A percentile compares a stretch with the other conserved stretches of the same genome.
Conservation (phyloP, 2,113 vertebrate species). For the Guaruba guarouba region DNA sequence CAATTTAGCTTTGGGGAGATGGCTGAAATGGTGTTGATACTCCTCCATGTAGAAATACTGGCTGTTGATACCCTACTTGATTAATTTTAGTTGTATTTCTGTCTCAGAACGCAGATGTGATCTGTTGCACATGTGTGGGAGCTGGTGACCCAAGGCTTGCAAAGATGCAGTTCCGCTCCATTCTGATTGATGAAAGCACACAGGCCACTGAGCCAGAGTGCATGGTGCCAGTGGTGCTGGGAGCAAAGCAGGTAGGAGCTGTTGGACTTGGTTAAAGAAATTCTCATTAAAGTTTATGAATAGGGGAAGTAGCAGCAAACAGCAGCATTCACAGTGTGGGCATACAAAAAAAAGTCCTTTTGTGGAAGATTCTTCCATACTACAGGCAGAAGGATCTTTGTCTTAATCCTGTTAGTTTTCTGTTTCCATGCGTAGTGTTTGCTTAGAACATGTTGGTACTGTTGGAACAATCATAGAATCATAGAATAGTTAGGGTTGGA, state of each 20-base stretch:
- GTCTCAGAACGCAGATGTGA: constrained; percentile 92
- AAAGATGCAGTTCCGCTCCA: constrained; percentile 99
- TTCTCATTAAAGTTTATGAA: neutral
- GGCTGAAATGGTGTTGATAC: neutral
- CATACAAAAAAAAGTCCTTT: rapidly evolving
- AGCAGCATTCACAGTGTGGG: rapidly evolving
- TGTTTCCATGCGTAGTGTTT: neutral
- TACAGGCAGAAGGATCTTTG: neutral
- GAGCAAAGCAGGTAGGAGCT: constrained; percentile 89
- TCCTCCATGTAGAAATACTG: rapidly evolving
- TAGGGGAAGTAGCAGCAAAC: neutral
- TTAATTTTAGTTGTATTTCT: rapidly evolving
- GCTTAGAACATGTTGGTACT: neutral
- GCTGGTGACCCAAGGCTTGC: constrained; percentile 93
- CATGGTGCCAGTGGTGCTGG: constrained; percentile 96
- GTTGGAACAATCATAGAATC: neutral
- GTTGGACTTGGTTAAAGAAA: rapidly evolving
- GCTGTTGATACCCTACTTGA: rapidly evolving
- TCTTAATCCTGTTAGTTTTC: neutral
- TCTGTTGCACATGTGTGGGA: constrained; percentile 96
- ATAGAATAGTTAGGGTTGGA: no score
- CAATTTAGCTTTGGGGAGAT: rapidly evolving
- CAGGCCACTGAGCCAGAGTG: constrained; percentile 97
- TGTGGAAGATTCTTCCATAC: rapidly evolving
- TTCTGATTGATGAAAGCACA: constrained; percentile 96